Evolutionary conservation across 2,113 vertebrate genomes (phyloP), one percentile per base, ranked within the genome.

Genomic region (Bufo gargarizans): DNA sequence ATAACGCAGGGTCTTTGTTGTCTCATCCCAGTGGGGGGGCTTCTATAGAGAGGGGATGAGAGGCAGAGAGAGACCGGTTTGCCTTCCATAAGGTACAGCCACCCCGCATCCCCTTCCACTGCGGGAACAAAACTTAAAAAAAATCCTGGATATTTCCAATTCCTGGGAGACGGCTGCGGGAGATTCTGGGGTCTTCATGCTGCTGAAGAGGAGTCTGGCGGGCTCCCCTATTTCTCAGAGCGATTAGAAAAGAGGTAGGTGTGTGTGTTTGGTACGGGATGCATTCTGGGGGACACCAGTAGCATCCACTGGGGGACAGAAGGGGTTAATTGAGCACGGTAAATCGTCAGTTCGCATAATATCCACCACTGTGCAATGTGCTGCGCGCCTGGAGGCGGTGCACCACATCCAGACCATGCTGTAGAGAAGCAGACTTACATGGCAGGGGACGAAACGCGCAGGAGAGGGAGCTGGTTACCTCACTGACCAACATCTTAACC

Each of bases 1-100:
- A 77, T 88, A 88, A 88, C 87, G 87, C 82, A 88, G 87, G 87
- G 82, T 77, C 86, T 88, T 88, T 88, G 87, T 88, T 88, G 87
- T 88, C 72, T 88, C 67, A 67, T 84, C 81, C 49, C 87, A 47
- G 81, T 84, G 87, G 87, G 87, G 86, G 69, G 87, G 82, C 72
- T 88, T 58, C 87, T 78, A 83, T 88, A 84, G 87, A 88, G 86
- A n/a, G 71, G 59, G 77, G 85, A 86, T 79, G 65, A 88, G 87
- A 83, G 59, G 61, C n/a, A 76, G 47, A 74, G 86, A 82, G 87
- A 84, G 87, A 47, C n/a, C 71, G 53, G 16, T 74, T 67, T 56
- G 69, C 47, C 69, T 53, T 47, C 81, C 79, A 77, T 78, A 88
- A 78, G 81, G 82, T 88, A 11, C 69, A 84, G 81, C 4, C 72